Evolutionary conservation across 2,797 vertebrate genomes (phyloP).

Genomic region (Sebastes hopkinsi): DNA sequence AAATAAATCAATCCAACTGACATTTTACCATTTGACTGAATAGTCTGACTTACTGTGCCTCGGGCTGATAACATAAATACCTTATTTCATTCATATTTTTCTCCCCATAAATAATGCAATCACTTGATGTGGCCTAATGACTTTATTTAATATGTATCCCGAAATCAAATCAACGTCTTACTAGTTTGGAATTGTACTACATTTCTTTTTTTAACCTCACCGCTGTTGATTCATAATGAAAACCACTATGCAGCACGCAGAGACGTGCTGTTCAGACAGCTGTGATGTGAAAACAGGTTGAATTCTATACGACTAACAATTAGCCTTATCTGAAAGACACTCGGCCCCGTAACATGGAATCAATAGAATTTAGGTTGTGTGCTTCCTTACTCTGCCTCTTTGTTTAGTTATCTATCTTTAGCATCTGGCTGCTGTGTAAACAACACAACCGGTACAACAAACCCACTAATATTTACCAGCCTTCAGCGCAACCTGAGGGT

Average conservation of each 20-base stretch:
- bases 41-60: slow-evolving; percentile 52
- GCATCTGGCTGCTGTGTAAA: slow-evolving; percentile 70
- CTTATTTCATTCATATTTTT: slow-evolving; percentile 58
- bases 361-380: slow-evolving; percentile 62
- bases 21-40: slow-evolving; percentile 72
- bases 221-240: slow-evolving; percentile 28
- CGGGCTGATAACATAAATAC: slow-evolving; percentile 52
- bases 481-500: slow-evolving; percentile 48
- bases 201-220: slow-evolving; percentile 30
- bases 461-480: slow-evolving; percentile 69
- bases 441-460: slow-evolving; percentile 65
- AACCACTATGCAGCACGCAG: neutral
- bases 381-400: slow-evolving; percentile 40
- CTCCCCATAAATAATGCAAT: slow-evolving; percentile 66
- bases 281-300: slow-evolving; percentile 8
- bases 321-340: slow-evolving; percentile 55
- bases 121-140: slow-evolving; percentile 55
- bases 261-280: neutral
- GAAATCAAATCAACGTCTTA: slow-evolving; percentile 44
- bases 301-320: slow-evolving; percentile 24
- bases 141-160: slow-evolving; percentile 38
- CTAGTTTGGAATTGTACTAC: slow-evolving; percentile 18
- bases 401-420: slow-evolving; percentile 67
- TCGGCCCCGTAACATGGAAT: slow-evolving; percentile 52
- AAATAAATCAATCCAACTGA: slow-evolving; percentile 69